Base-by-base conservation (phyloP, 2,113 vertebrate species). In the Rhinoderma darwinii region DNA sequence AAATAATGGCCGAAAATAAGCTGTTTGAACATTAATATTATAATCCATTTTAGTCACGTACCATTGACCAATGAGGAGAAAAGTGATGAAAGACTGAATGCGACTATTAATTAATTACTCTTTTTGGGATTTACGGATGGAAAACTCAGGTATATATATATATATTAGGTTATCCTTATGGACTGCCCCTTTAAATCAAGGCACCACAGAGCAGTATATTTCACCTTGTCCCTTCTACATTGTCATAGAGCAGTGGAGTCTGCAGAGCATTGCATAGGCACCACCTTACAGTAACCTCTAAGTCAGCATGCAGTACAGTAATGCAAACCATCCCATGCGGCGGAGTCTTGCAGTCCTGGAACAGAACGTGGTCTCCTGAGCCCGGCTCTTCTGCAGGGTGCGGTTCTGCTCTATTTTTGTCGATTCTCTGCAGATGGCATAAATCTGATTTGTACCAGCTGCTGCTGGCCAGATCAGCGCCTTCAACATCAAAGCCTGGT, bases 361-460 rank as follows among this genome's bases (percentile, higher is more conserved):
- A 63, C 59, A 63, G 14, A 50, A 9, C 9, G 4, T 41, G n/a
- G 43, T 30, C 25, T 43, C 4, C 59, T 22, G 39, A 32, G 41
- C 43, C 10, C 11, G 11, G 18, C 41, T 50, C 15, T 30, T 56
- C 68, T 84, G 66, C 44, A 84, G 82, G 82, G 82, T 22, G 82
- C 11, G 63, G 63, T 35, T 4, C 82, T 15, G 41, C 15, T 2
- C 39, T 44, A 82, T 61, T 37, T 30, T 12, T 10, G 11, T 22
- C 43, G 51, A 47, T 56, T 66, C 80, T 54, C 82, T 41, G 47
- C 82, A 84, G 82, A 54, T 43, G 10, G 43, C 68, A 74, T 56
- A 73, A 41, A 74, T 54, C 82, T 83, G 61, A 27, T 30, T n/a
- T 20, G 0, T 30, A n/a, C 0, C 15, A n/a, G 63, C 25, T 5